These are phyloP conservation scores for Euplagia quadripunctaria DNA, from an alignment of 2,888 invertebrate species.

Conservation along the genomic window DNA sequence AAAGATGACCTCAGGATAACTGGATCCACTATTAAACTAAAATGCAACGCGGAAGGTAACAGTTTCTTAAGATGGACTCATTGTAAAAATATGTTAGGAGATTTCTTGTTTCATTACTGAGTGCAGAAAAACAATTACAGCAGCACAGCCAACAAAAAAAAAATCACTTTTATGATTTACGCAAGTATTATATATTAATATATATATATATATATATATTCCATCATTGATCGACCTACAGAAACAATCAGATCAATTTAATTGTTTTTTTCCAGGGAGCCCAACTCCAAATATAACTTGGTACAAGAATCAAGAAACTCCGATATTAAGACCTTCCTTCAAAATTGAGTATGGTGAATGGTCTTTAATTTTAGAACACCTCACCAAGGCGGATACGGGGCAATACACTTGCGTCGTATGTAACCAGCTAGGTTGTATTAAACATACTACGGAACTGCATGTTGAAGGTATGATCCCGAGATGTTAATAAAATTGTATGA, in stretches of 20 bases:
- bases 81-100: no score
- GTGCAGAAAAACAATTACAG: no score
- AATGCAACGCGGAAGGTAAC: conserved; percentile 90
- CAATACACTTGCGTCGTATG: conserved; percentile 96
- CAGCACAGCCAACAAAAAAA: no score
- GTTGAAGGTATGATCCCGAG: conserved; percentile 89
- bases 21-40: conserved; percentile 91
- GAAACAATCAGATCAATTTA: conserved; percentile 21
- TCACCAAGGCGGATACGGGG: conserved; percentile 94
- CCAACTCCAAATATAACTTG: conserved; percentile 95
- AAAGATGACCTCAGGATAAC: conserved; percentile 90
- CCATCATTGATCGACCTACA: neutral
- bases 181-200: no score
- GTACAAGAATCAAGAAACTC: conserved; percentile 91
- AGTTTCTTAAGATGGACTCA: no score
- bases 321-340: conserved; percentile 89
- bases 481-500: neutral
- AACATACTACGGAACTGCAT: conserved; percentile 90
- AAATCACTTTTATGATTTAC: no score
- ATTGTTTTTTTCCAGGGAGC: conserved; percentile 84
- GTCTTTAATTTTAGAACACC: conserved; percentile 92
- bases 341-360: conserved; percentile 90
- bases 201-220: no score
- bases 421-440: conserved; percentile 93
- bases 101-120: no score